These are phyloP conservation scores for Yponomeuta sedellus DNA, from an alignment of 2,888 invertebrate genomes.

Conservation along the genomic window DNA sequence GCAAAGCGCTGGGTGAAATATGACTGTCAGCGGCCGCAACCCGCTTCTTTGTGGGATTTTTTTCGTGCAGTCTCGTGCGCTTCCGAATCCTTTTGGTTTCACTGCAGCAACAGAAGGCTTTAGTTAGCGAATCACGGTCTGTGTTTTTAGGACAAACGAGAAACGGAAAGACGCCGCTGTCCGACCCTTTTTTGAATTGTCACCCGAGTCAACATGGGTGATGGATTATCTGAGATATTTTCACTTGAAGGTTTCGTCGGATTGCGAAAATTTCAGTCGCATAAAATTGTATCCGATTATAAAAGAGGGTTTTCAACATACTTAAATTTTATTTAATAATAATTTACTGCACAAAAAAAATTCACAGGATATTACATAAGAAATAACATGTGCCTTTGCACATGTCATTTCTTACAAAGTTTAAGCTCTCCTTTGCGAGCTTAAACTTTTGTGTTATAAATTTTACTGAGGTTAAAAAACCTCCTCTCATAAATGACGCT, in stretches of 20 bases:
- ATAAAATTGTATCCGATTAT: neutral
- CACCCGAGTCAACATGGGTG: neutral
- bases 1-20: slow-evolving; percentile 37
- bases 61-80: slow-evolving; percentile 9
- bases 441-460: too few relatives aligned
- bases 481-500: neutral
- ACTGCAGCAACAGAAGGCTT: neutral
- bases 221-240: slow-evolving; percentile 7
- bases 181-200: neutral
- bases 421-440: too few relatives aligned
- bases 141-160: slow-evolving; percentile 10
- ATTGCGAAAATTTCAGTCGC: neutral
- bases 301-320: neutral
- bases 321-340: too few relatives aligned
- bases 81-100: slow-evolving; percentile 12
- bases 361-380: too few relatives aligned
- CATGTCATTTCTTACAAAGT: too few relatives aligned
- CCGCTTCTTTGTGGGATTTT: slow-evolving; percentile 13
- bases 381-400: too few relatives aligned
- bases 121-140: slow-evolving; percentile 6
- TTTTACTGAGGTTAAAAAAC: neutral
- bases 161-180: neutral
- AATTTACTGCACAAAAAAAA: too few relatives aligned
- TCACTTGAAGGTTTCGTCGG: neutral
- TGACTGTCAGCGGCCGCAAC: slow-evolving; percentile 26